phyloP scores from a whole-genome alignment of 2,797 vertebrate genomes.

The Anomalospiza imberbis region DNA sequence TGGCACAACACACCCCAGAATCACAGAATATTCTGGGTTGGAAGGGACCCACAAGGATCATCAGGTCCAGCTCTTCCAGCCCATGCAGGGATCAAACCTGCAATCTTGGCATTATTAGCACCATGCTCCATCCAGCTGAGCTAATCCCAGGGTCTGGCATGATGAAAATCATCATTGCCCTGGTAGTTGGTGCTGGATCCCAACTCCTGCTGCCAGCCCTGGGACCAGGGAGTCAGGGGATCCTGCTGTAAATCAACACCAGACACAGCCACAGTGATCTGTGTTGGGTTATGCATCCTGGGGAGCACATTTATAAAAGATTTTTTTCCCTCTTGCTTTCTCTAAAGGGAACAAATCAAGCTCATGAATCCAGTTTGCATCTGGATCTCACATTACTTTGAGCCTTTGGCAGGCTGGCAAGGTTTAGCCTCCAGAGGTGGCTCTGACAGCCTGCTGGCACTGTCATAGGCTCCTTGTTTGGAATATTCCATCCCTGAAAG shows the following conservation, averaged over 20 bases:
- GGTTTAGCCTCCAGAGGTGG: not conserved
- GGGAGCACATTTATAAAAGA: not conserved
- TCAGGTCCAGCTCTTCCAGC: not conserved
- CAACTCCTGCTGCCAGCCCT: not conserved
- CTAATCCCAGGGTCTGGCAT: not conserved
- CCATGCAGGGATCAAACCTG: not conserved
- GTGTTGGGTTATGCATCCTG: fast-evolving
- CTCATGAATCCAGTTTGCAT: not conserved
- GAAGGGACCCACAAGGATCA: not conserved
- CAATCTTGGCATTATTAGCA: too few relatives aligned
- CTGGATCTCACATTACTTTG: conserved; percentile 1
- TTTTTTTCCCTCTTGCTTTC: not conserved
- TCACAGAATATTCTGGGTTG: not conserved
- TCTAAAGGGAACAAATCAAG: conserved; percentile 22
- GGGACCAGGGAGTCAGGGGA: not conserved
- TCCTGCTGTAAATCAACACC: not conserved
- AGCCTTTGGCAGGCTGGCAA: conserved; percentile 32
- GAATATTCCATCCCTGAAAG: conserved; percentile 32
- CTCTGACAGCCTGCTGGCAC: conserved; percentile 33
- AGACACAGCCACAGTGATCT: not conserved
- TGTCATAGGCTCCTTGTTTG: not conserved
- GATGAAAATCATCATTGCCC: not conserved
- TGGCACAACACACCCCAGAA: fast-evolving
- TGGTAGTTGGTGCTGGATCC: not conserved
- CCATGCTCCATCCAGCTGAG: not conserved